Base-by-base conservation (phyloP, 1,140 invertebrate genomes). In the Trichomalopsis sarcophagae region DNA sequence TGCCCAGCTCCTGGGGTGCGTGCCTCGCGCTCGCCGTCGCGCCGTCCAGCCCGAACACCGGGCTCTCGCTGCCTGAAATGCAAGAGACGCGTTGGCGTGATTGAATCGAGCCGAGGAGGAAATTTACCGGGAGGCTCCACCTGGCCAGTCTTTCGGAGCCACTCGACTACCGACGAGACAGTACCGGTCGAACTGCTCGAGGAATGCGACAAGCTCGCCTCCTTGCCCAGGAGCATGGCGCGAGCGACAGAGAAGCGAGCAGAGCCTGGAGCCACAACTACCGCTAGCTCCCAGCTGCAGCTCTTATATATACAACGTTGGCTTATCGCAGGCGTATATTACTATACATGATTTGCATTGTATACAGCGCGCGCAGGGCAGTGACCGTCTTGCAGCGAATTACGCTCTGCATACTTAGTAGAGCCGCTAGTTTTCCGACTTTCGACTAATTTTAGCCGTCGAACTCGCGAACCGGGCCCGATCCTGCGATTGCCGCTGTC, bases 1-100 rank as follows among this genome's bases (percentile, higher is more conserved):
- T 98, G 50, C 96, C 95, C 1, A 97, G 90, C 84, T 96, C 95
- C 2, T 94, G 93, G 0, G 94, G 92, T 90, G 44, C 89, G 83
- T 69, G 87, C 50, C 27, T 77, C 6, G n/a, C 68, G 11, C 36
- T 76, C 36, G 81, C 66, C 17, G 83, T 87, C 7, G 85, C 89
- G 62, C 89, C 89, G 33, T 92, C 91, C 2, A 91, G 68, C 11
- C 91, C 91, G 76, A 91, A 93, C 0, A 93, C 89, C 75, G 93
- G 92, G 86, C 93, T 93, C 66, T 93, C 92, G 81, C 93, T 93
- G 47, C 93, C 93, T 94, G 77, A n/a, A 44, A 82, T 21, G n/a
- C 55, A 81, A 82, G 44, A 80, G 27, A 27, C 0, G 27, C 27
- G 27, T 27, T 27, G 0, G 1, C 27, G 27, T 27, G 27, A 1